These are phyloP conservation scores for Triops cancriformis DNA, from an alignment of 1,140 invertebrate species.

Conservation along the genomic window DNA sequence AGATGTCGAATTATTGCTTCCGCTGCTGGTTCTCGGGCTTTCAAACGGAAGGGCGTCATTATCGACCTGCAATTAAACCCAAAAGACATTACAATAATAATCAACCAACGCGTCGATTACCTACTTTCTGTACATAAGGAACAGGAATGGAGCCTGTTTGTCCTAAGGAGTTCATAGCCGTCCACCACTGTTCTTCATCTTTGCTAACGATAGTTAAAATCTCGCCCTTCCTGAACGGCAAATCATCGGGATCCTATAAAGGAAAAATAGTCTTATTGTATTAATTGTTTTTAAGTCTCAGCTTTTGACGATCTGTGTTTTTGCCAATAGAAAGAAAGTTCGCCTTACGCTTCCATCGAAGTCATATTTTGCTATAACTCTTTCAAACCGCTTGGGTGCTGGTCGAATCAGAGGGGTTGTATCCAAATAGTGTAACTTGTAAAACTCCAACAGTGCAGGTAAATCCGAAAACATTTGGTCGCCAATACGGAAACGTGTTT, in stretches of 20 bases:
- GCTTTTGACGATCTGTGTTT: no score
- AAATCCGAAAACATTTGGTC: conserved; percentile 91
- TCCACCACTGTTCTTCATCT: conserved; percentile 97
- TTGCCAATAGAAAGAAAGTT: conserved; percentile 17
- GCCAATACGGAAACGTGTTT: conserved; percentile 77
- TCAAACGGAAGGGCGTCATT: conserved; percentile 15
- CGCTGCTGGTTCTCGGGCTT: conserved; percentile 27
- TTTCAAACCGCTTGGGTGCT: conserved; percentile 64
- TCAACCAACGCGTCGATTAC: background rate
- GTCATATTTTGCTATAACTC: conserved; percentile 84
- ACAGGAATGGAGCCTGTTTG: conserved; percentile 89
- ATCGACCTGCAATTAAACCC: conserved; percentile 14
- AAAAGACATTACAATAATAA: background rate
- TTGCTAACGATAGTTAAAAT: conserved; percentile 84
- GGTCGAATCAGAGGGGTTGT: conserved; percentile 86
- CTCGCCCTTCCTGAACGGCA: conserved; percentile 91
- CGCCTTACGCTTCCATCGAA: conserved; percentile 74
- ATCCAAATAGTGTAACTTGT: conserved; percentile 92
- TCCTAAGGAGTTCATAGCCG: conserved; percentile 77
- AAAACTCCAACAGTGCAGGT: conserved; percentile 81
- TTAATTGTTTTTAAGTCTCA: no score
- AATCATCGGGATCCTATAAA: conserved; percentile 79
- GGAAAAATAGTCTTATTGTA: no score
- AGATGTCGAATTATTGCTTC: conserved; percentile 25
- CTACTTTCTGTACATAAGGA: conserved; percentile 66